Percentiles rank a stretch among this genome's conserved stretches.
Conservation (phyloP, 1,140 invertebrate species). For the Drusus annulatus region DNA sequence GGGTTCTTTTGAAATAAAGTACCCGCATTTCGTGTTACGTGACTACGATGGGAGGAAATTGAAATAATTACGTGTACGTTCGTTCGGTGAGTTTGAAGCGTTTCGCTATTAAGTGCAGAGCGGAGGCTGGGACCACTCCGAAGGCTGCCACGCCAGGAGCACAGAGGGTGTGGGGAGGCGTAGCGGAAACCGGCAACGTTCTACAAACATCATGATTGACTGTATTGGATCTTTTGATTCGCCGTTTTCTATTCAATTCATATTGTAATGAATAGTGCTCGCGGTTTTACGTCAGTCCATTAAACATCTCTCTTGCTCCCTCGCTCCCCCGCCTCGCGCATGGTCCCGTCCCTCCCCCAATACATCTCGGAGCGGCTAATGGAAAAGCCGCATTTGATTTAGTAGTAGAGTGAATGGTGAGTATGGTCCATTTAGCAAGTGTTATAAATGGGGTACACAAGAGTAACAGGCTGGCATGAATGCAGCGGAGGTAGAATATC, state of each 20-base stretch:
- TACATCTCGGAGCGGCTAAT: slow-evolving; percentile 55
- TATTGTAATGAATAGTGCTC: slow-evolving; percentile 59
- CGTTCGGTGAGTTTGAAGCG: too few species aligned
- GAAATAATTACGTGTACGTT: too few species aligned
- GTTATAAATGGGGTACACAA: slow-evolving; percentile 58
- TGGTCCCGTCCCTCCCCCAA: slow-evolving; percentile 34
- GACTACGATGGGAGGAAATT: too few species aligned
- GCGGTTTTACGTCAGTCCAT: slow-evolving; percentile 54
- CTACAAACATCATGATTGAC: slow-evolving; percentile 50
- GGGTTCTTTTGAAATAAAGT: too few species aligned
- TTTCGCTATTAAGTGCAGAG: too few species aligned
- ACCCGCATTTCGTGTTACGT: too few species aligned
- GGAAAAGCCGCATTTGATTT: slow-evolving; percentile 60
- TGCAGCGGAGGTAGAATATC: slow-evolving; percentile 47
- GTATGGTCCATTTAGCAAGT: slow-evolving; percentile 59
- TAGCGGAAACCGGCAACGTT: slow-evolving; percentile 3
- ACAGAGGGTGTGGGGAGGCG: background rate
- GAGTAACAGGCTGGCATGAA: slow-evolving; percentile 55
- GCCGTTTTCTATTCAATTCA: slow-evolving; percentile 55
- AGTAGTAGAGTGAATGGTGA: slow-evolving; percentile 57
- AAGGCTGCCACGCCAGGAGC: background rate
- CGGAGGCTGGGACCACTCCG: too few species aligned
- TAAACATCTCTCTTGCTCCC: slow-evolving; percentile 49
- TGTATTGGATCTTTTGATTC: slow-evolving; percentile 53
- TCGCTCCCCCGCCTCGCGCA: background rate